Evolutionary conservation across 2,113 vertebrate species (phyloP).

Genomic region (Suricata suricatta): DNA sequence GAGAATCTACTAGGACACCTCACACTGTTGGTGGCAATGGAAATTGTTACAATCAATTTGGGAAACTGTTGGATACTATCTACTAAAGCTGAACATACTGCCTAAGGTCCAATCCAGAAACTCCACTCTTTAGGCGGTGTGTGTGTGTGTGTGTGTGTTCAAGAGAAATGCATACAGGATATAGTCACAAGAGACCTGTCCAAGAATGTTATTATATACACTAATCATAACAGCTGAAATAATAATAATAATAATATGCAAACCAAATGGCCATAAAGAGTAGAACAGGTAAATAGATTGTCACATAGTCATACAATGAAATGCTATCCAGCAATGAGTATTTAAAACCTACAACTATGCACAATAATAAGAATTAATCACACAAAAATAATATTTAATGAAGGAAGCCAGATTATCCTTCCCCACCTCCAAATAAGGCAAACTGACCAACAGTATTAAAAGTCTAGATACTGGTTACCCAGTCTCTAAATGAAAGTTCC

Average conservation of each 20-base stretch:
- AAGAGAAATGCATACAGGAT: background rate
- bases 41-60: background rate
- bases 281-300: background rate
- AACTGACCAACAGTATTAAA: background rate
- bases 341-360: background rate
- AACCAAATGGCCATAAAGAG: background rate
- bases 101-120: background rate
- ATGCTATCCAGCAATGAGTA: background rate
- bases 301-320: background rate
- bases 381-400: background rate
- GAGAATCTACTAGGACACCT: background rate
- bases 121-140: background rate
- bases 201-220: background rate
- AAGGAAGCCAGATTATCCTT: background rate
- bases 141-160: background rate
- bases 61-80: background rate
- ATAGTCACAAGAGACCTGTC: background rate
- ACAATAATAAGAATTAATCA: background rate
- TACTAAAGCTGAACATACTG: background rate
- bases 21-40: background rate
- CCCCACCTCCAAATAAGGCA: background rate
- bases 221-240: background rate
- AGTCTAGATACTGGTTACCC: background rate
- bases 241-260: background rate
- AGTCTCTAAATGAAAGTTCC: background rate